Percentiles rank a stretch among this genome's conserved stretches.
Evolutionary conservation across 2,888 invertebrate species (phyloP).

Genomic region (Hyposoter dolosus): DNA sequence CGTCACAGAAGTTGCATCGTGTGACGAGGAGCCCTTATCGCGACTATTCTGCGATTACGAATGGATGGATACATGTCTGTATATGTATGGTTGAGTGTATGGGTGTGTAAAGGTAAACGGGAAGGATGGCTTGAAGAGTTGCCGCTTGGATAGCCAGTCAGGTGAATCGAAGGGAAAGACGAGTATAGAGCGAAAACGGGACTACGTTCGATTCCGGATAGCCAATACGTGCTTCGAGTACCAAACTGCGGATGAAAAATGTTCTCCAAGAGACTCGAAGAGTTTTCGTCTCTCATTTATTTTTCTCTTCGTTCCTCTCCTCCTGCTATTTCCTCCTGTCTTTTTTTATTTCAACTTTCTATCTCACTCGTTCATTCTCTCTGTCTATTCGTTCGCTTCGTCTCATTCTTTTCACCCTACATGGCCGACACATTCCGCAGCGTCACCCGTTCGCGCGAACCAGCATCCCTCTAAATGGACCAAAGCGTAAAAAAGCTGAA

Average conservation of each 20-base stretch:
- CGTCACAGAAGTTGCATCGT: slow-evolving; percentile 1
- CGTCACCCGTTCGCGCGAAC: slow-evolving; percentile 6
- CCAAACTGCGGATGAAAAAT: slow-evolving; percentile 74
- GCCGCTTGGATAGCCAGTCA: slow-evolving; percentile 37
- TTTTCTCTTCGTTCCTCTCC: slow-evolving; percentile 59
- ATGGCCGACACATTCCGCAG: slow-evolving; percentile 44
- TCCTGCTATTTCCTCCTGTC: slow-evolving; percentile 32
- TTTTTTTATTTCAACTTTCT: slow-evolving; percentile 23
- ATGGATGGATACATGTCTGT: slow-evolving; percentile 9
- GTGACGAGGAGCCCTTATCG: slow-evolving; percentile 12
- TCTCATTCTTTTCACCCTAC: slow-evolving; percentile 7
- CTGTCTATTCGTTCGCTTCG: slow-evolving; percentile 26
- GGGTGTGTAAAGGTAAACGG: slow-evolving; percentile 13
- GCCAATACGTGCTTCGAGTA: slow-evolving; percentile 75
- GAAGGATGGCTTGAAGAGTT: slow-evolving; percentile 17
- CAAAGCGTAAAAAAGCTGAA: slow-evolving; percentile 4
- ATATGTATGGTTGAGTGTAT: not conserved
- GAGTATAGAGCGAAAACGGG: slow-evolving; percentile 46
- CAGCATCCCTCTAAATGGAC: slow-evolving; percentile 41
- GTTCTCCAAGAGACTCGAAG: slow-evolving; percentile 66
- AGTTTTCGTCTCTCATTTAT: slow-evolving; percentile 62
- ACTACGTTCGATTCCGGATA: slow-evolving; percentile 73
- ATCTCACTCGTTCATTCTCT: slow-evolving; percentile 26
- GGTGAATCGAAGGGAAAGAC: slow-evolving; percentile 37
- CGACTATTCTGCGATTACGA: slow-evolving; percentile 32